Evolutionary conservation across 2,113 vertebrate genomes (phyloP).

Genomic region (Rhagologus leucostigma): DNA sequence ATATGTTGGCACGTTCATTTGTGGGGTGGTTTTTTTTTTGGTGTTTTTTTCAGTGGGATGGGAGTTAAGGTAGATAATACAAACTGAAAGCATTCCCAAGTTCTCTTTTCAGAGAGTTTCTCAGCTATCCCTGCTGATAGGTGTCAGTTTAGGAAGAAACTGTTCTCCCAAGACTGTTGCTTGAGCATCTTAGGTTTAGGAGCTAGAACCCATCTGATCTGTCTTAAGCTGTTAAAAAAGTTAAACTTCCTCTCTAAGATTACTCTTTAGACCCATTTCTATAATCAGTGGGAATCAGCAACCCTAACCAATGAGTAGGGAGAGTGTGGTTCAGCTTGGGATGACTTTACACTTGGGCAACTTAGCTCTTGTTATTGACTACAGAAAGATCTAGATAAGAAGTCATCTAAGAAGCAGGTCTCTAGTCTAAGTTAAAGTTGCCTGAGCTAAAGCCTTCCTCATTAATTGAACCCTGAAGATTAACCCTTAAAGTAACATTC

Average conservation of each 20-base stretch:
- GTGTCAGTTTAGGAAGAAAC: neutral
- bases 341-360: neutral
- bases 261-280: neutral
- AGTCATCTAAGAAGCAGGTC: neutral
- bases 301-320: neutral
- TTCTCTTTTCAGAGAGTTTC: neutral
- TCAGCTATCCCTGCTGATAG: neutral
- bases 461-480: neutral
- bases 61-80: neutral
- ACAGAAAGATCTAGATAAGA: neutral
- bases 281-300: neutral
- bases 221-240: neutral
- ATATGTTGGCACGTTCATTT: neutral
- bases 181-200: neutral
- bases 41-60: neutral
- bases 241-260: neutral
- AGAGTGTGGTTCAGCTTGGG: neutral
- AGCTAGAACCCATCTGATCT: neutral
- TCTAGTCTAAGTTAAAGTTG: neutral
- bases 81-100: neutral
- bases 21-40: neutral
- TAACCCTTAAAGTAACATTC: slow-evolving; percentile 35
- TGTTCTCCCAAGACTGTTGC: neutral
- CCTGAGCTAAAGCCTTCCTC: neutral
- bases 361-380: neutral